phyloP scores from a whole-genome alignment of 2,797 vertebrate genomes.

The Brotula barbata region DNA sequence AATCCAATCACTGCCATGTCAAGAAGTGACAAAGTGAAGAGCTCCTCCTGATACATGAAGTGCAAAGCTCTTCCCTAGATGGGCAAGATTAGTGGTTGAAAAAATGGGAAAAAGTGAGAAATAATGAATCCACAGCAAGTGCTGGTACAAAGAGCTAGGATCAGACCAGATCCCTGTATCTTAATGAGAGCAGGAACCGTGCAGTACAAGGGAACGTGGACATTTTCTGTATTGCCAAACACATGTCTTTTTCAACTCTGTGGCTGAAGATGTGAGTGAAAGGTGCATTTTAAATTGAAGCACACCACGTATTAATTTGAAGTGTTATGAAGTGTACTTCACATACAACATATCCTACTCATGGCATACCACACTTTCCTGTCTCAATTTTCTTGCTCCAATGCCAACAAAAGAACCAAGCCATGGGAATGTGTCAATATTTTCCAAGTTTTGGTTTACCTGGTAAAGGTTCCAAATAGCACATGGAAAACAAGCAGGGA shows the following conservation, averaged over 20 bases:
- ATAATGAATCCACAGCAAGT: constrained; percentile 44
- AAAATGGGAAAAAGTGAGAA: constrained; percentile 41
- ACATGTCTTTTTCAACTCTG: not conserved
- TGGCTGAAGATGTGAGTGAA: too few relatives aligned
- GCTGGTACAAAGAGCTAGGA: constrained; percentile 32
- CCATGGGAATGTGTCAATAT: too few relatives aligned
- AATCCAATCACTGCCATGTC: constrained; percentile 11
- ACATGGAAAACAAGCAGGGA: too few relatives aligned
- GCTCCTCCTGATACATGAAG: constrained; percentile 20
- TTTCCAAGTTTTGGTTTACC: too few relatives aligned
- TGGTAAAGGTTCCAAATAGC: too few relatives aligned
- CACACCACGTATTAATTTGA: constrained; percentile 38
- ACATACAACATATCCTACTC: too few relatives aligned
- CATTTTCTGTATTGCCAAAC: not conserved
- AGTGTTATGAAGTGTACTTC: too few relatives aligned
- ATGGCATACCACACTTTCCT: too few relatives aligned
- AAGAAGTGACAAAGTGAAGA: constrained; percentile 23
- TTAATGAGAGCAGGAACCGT: constrained; percentile 23
- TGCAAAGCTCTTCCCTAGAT: constrained; percentile 29
- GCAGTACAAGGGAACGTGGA: constrained; percentile 10
- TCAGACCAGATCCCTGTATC: constrained; percentile 22
- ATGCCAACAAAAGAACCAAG: too few relatives aligned
- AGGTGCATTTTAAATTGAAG: constrained; percentile 44
- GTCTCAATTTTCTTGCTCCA: too few relatives aligned
- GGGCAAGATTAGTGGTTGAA: constrained; percentile 47